Conservation (phyloP, 2,113 vertebrate species). For the Pangasianodon gigas region DNA sequence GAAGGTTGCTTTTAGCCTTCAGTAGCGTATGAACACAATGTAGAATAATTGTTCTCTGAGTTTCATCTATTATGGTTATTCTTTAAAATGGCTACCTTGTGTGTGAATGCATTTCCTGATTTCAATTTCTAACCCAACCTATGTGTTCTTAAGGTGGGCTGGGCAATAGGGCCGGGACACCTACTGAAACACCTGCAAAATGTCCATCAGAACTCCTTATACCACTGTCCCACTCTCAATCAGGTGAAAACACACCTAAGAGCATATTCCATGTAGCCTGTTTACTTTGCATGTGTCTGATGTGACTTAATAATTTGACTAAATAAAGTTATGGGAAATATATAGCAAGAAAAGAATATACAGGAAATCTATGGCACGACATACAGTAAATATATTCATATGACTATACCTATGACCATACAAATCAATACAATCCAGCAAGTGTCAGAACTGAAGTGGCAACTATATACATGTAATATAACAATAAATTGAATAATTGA, state of each 20-base stretch:
- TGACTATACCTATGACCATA: not conserved
- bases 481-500: not conserved
- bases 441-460: not conserved
- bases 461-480: not conserved
- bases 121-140: not conserved
- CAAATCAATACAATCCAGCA: not conserved
- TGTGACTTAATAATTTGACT: not conserved
- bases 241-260: slow-evolving; percentile 77
- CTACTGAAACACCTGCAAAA: slow-evolving; percentile 85
- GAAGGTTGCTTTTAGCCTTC: not conserved
- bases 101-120: not conserved
- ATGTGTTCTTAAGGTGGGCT: slow-evolving; percentile 83
- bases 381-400: not conserved
- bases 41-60: not conserved
- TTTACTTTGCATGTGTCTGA: not conserved
- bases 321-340: not conserved
- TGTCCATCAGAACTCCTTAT: slow-evolving; percentile 87
- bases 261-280: not conserved
- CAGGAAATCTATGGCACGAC: not conserved
- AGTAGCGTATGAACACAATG: not conserved
- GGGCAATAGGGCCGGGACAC: slow-evolving; percentile 78
- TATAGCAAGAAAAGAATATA: not conserved
- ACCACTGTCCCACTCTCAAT: slow-evolving; percentile 84
- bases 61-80: not conserved
- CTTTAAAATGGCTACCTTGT: not conserved